Conservation (phyloP, 2,113 vertebrate species). For the Notothenia coriiceps region DNA sequence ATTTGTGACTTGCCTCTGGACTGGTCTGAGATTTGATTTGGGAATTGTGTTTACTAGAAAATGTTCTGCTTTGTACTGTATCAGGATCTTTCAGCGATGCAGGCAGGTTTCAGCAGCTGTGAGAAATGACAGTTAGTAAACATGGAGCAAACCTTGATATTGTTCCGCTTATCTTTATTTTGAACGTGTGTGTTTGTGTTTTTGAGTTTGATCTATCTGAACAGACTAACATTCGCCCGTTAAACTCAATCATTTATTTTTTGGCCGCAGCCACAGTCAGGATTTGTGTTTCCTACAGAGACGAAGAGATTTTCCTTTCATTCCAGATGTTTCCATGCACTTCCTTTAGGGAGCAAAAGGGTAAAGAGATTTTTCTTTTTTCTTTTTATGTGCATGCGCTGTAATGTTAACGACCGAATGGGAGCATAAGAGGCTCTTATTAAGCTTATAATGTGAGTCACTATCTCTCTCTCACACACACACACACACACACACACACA, state of each 20-base stretch:
- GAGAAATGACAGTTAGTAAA: no score
- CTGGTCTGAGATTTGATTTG: no score
- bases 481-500: no score
- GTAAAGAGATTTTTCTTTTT: slow-evolving; percentile 36
- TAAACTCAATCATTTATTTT: slow-evolving; percentile 60
- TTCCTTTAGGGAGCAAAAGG: slow-evolving; percentile 51
- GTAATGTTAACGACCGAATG: slow-evolving; percentile 45
- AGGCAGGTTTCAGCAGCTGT: no score
- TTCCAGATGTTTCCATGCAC: slow-evolving; percentile 39
- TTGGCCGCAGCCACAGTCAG: slow-evolving; percentile 58
- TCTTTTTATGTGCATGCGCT: slow-evolving; percentile 17
- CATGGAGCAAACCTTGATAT: no score
- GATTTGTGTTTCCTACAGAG: slow-evolving; percentile 75
- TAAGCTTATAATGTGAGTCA: slow-evolving; percentile 24
- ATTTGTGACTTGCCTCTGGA: no score
- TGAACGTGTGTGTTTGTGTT: no score
- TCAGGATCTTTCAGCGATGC: no score
- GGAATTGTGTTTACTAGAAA: no score
- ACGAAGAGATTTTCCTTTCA: slow-evolving; percentile 63
- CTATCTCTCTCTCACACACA: neutral
- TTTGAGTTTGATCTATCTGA: no score
- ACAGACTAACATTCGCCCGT: neutral
- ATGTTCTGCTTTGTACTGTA: no score
- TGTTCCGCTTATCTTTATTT: no score
- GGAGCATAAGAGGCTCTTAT: slow-evolving; percentile 23